Percentiles rank a stretch among this genome's conserved stretches.
phyloP scores from a whole-genome alignment of 2,113 vertebrate species.

The Rhodinocichla rosea region DNA sequence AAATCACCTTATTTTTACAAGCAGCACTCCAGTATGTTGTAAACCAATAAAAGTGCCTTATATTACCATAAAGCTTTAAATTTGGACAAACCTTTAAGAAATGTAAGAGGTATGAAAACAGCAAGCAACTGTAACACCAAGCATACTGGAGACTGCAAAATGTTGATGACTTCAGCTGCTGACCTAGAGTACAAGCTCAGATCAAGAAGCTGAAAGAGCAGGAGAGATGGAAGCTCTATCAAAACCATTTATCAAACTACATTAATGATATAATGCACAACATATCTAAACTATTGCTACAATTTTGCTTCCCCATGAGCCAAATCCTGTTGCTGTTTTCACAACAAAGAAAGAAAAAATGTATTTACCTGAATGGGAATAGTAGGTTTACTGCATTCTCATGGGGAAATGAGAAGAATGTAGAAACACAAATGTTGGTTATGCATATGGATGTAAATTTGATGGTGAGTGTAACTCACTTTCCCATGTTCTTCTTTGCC shows the following conservation, averaged over 20 bases:
- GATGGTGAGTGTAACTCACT: constrained; percentile 4
- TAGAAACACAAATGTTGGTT: not conserved
- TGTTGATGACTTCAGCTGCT: not conserved
- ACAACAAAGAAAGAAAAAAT: not conserved
- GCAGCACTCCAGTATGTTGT: not conserved
- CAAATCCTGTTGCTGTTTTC: not conserved
- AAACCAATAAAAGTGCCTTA: not conserved
- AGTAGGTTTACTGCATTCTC: constrained; percentile 8
- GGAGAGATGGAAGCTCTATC: not conserved
- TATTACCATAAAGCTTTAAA: not conserved
- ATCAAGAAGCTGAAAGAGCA: not conserved
- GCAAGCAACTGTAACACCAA: not conserved
- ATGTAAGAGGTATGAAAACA: not conserved
- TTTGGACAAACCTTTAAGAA: not conserved
- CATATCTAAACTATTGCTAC: not conserved
- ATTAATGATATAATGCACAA: not conserved
- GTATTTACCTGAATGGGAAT: constrained; percentile 14
- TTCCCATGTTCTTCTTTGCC: constrained; percentile 3
- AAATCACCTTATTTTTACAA: not conserved
- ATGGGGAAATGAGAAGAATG: constrained; percentile 10
- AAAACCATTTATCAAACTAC: not conserved
- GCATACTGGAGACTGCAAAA: not conserved
- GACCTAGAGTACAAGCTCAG: not conserved
- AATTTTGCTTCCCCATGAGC: not conserved
- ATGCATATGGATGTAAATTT: constrained; percentile 46